These are phyloP conservation scores for Latrodectus elegans DNA, from an alignment of 2,888 invertebrate genomes.

Conservation along the genomic window DNA sequence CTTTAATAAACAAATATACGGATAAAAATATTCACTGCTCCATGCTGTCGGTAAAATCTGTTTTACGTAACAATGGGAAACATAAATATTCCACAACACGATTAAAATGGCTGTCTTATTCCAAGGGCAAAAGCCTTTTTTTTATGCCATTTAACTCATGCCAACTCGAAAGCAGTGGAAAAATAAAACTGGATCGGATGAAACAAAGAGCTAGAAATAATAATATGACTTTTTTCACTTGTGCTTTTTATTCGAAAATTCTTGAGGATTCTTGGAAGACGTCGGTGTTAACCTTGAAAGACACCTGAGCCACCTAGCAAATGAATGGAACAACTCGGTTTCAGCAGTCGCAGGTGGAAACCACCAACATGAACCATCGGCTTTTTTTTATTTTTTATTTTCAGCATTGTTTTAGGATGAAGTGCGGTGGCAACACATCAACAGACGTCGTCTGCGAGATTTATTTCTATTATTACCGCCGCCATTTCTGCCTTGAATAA, in stretches of 20 bases:
- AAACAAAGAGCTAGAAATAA: conserved; percentile 25
- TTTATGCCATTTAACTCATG: background rate
- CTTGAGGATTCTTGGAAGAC: background rate
- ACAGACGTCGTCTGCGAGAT: background rate
- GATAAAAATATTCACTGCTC: no score
- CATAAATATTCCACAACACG: conserved; percentile 19
- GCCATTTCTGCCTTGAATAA: no score
- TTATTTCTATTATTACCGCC: no score
- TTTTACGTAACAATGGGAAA: conserved; percentile 41
- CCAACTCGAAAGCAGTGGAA: background rate
- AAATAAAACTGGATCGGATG: conserved; percentile 14
- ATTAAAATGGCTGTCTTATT: conserved; percentile 1
- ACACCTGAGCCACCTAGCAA: background rate
- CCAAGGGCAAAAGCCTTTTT: conserved; percentile 32
- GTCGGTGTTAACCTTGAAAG: background rate
- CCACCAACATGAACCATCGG: background rate
- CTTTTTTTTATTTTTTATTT: background rate
- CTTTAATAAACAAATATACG: no score
- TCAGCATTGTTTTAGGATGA: background rate
- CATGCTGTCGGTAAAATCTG: background rate
- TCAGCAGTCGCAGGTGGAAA: background rate
- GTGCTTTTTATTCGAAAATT: background rate
- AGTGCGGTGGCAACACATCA: background rate
- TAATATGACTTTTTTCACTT: conserved; percentile 1
- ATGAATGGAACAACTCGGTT: background rate